These are phyloP conservation scores for Pteria penguin DNA, from an alignment of 2,888 invertebrate species.

Conservation along the genomic window DNA sequence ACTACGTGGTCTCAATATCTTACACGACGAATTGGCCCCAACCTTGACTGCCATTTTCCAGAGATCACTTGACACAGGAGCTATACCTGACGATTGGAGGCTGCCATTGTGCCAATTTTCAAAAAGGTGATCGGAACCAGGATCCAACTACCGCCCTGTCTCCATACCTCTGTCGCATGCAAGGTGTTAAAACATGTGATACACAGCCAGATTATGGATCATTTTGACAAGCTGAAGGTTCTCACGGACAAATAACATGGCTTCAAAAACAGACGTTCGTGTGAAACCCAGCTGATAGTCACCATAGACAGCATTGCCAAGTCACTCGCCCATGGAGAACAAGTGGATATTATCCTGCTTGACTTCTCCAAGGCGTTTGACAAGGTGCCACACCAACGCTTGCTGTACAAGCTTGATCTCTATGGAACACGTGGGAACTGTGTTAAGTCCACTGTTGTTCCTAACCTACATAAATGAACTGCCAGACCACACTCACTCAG, in stretches of 20 bases:
- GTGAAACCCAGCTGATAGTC: too few relatives aligned
- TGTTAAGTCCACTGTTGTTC: too few relatives aligned
- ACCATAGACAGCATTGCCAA: too few relatives aligned
- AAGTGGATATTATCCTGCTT: too few relatives aligned
- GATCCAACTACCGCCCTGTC: neutral
- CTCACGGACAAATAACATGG: neutral
- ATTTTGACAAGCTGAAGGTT: neutral
- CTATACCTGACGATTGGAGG: neutral
- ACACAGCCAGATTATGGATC: neutral
- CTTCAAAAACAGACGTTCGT: neutral
- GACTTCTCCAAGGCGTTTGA: too few relatives aligned
- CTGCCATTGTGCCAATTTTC: neutral
- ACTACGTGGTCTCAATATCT: neutral
- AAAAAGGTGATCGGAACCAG: neutral
- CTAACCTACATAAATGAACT: too few relatives aligned
- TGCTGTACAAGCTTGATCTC: too few relatives aligned
- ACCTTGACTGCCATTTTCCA: conserved; percentile 5
- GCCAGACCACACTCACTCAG: too few relatives aligned
- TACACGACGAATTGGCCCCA: neutral
- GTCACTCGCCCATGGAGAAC: too few relatives aligned
- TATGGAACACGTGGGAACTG: too few relatives aligned
- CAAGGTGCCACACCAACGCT: too few relatives aligned
- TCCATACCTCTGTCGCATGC: neutral
- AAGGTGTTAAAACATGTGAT: neutral
- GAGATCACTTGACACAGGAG: conserved; percentile 6